Conservation (phyloP, 2,113 vertebrate species). For the Hystrix cristata region DNA sequence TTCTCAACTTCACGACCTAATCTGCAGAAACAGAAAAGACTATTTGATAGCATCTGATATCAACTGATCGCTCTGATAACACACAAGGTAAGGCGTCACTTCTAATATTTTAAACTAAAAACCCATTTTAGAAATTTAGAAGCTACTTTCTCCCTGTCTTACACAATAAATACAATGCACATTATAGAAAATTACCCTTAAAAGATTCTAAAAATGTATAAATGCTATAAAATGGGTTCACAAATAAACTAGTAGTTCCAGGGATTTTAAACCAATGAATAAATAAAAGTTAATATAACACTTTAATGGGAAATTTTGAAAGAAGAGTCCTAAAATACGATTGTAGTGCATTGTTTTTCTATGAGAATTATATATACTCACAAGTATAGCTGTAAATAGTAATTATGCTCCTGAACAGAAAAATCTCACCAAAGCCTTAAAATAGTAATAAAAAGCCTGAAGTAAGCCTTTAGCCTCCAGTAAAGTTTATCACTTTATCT, state of each 20-base stretch:
- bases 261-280: slow-evolving; percentile 32
- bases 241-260: slow-evolving; percentile 24
- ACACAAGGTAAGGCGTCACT: neutral
- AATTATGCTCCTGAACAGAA: neutral
- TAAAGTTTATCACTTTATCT: neutral
- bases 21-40: neutral
- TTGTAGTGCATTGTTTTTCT: neutral
- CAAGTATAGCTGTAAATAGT: slow-evolving; percentile 62
- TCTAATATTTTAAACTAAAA: slow-evolving; percentile 29
- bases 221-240: slow-evolving; percentile 1
- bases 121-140: neutral
- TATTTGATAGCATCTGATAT: neutral
- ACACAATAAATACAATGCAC: neutral
- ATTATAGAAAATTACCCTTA: neutral
- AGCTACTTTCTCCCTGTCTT: neutral
- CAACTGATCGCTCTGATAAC: neutral
- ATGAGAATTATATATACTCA: neutral
- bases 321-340: neutral
- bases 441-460: slow-evolving; percentile 19
- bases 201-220: neutral
- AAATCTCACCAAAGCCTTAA: slow-evolving; percentile 40
- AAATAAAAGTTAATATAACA: slow-evolving; percentile 49
- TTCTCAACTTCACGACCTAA: neutral
- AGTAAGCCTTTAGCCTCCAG: neutral
- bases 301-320: slow-evolving; percentile 53